Evolutionary conservation across 2,888 invertebrate genomes (phyloP), one percentile per base, ranked within the genome.

Genomic region (Drosophila melanocephala): DNA sequence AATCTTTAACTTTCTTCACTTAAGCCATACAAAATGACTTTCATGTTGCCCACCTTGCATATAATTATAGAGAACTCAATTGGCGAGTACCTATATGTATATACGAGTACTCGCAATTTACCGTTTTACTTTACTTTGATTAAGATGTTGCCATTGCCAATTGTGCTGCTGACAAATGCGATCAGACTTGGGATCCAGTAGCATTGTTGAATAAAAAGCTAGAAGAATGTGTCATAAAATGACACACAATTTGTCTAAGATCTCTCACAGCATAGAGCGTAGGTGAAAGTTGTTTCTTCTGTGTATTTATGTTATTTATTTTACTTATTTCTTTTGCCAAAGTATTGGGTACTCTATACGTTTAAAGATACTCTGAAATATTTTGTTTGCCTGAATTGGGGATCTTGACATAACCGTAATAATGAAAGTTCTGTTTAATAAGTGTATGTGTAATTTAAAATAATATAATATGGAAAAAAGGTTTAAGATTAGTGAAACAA

Each of bases 201-300:
- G 63, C 72, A 58, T 47, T 57, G 50, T 53, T 47, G 22, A 10
- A 55, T 68, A 69, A 55, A 28, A 33, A 33, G 28, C 35, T 26
- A 2, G 63, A 62, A 67, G 86, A 87, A 89, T 86, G 86, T 87
- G 83, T 85, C 88, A 78, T 75, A 83, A 85, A 83, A 60, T 87
- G 75, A 75, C 73, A 58, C 76, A 72, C 71, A 77, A 72, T 84
- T 77, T 68, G 67, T 42, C 61, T 44, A 37, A 79, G 22, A 82
- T 66, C 55, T 82, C 66, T 59, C 75, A 73, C 66, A 64, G 56
- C 55, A 63, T 51, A 57, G 72, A 32, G 61, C 61, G 67, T 79
- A 28, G 75, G 80, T 80, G 82, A 80, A 80, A 80, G 80, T 79
- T 75, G 69, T 75, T 72, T 80, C 55, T 67, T 22, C 22, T 28